Evolutionary conservation across 2,113 vertebrate genomes (phyloP).

Genomic region (Mesitornis unicolor): DNA sequence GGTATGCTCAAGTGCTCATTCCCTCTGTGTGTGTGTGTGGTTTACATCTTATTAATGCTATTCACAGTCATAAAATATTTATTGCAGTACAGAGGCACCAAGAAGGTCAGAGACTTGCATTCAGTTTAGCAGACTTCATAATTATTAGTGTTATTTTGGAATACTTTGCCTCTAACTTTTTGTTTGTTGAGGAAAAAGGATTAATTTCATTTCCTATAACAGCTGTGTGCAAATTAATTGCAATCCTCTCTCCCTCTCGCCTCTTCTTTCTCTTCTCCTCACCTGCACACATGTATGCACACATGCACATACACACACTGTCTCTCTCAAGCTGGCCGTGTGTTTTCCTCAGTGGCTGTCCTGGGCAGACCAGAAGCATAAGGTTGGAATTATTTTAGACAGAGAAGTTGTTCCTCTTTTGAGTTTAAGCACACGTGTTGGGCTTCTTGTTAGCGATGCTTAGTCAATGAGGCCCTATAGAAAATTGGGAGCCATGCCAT

Average conservation of each 20-base stretch:
- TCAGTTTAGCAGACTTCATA: neutral
- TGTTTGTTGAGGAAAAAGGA: neutral
- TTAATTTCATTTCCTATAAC: neutral
- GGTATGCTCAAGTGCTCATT: neutral
- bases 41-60: neutral
- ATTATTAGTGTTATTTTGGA: neutral
- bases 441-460: neutral
- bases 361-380: neutral
- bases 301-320: fast-evolving
- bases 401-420: neutral
- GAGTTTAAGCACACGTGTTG: fast-evolving
- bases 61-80: neutral
- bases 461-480: neutral
- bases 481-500: neutral
- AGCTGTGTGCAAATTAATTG: neutral
- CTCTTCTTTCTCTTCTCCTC: neutral
- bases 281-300: neutral
- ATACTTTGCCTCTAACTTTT: neutral
- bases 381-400: neutral
- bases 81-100: neutral
- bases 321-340: neutral
- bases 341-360: neutral
- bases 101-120: neutral
- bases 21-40: neutral
- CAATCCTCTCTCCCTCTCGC: neutral